phyloP scores from a whole-genome alignment of 2,797 vertebrate species.

The Hyperoplus immaculatus region DNA sequence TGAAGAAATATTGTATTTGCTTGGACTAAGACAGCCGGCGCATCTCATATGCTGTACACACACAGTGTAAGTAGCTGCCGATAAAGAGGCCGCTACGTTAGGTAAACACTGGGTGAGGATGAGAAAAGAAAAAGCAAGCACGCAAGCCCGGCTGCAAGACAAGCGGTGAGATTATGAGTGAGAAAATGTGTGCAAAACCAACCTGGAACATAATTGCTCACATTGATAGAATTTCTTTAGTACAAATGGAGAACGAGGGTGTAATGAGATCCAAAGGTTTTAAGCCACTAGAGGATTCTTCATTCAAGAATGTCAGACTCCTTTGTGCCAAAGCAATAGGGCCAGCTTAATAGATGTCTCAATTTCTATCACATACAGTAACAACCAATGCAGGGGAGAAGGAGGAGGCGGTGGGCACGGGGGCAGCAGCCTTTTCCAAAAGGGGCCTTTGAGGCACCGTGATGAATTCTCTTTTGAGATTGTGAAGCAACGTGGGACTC shows the following conservation, averaged over 20 bases:
- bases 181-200: slow-evolving; percentile 60
- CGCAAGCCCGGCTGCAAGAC: slow-evolving; percentile 17
- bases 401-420: slow-evolving; percentile 33
- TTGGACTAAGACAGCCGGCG: slow-evolving; percentile 36
- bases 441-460: slow-evolving; percentile 60
- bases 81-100: slow-evolving; percentile 49
- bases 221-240: slow-evolving; percentile 74
- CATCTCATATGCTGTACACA: slow-evolving; percentile 50
- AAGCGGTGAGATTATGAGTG: slow-evolving; percentile 57
- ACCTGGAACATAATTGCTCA: slow-evolving; percentile 70
- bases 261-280: slow-evolving; percentile 81
- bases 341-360: slow-evolving; percentile 81
- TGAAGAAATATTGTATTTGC: slow-evolving; percentile 53
- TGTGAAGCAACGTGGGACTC: slow-evolving; percentile 66
- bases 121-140: slow-evolving; percentile 7
- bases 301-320: slow-evolving; percentile 79
- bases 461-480: slow-evolving; percentile 82
- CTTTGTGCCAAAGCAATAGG: slow-evolving; percentile 79
- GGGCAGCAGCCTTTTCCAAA: slow-evolving; percentile 70
- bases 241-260: slow-evolving; percentile 64
- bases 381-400: slow-evolving; percentile 55
- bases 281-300: slow-evolving; percentile 75
- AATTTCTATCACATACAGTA: slow-evolving; percentile 82
- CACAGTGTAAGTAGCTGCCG: slow-evolving; percentile 46
- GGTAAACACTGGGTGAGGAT: slow-evolving; percentile 53